Evolutionary conservation across 2,888 invertebrate genomes (phyloP), one percentile per base, ranked within the genome.

Genomic region (Halocaridina rubra): DNA sequence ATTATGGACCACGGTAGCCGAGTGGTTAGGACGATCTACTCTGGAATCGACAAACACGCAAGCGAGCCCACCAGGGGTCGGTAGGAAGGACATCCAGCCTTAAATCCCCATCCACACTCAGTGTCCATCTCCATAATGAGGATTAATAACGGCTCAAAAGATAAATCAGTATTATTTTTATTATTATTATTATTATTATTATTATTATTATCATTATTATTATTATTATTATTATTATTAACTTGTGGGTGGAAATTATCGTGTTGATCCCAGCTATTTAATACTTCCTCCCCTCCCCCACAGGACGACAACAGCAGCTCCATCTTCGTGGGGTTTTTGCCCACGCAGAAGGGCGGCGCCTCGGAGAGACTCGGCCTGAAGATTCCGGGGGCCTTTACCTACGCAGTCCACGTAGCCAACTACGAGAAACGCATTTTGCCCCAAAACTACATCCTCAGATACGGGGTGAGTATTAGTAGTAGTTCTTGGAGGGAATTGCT

Each of bases 321-420:
- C 87, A 90, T 96, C 94, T 74, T 74, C 89, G 93, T 97, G 90
- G 97, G 97, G 88, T 97, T 96, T 92, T 93, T 97, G 90, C 95
- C 96, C 77, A 96, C 96, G 81, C 93, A 95, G 90, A 95, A 93
- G 91, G 96, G 95, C 89, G 94, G 93, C 80, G 93, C 94, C 89
- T 76, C 22, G 19, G 95, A 95, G 90, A 93, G 95, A 88, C 89
- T 90, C 86, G 97, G 97, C 24, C 93, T 97, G 89, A 94, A 95
- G 88, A 95, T 97, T 90, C 96, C 97, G 78, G 98, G 98, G 82
- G 98, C 98, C 79, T 93, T 98, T 89, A 94, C 96, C 69, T 94
- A 96, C 93, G 98, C 98, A 78, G 93, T 98, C 82, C 94, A 96
- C 89, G 94, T 95, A 93, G 96, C 97, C 90, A 92, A 92, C 89